These are phyloP conservation scores for Shinisaurus crocodilurus DNA, from an alignment of 2,113 vertebrate genomes.

Conservation along the genomic window DNA sequence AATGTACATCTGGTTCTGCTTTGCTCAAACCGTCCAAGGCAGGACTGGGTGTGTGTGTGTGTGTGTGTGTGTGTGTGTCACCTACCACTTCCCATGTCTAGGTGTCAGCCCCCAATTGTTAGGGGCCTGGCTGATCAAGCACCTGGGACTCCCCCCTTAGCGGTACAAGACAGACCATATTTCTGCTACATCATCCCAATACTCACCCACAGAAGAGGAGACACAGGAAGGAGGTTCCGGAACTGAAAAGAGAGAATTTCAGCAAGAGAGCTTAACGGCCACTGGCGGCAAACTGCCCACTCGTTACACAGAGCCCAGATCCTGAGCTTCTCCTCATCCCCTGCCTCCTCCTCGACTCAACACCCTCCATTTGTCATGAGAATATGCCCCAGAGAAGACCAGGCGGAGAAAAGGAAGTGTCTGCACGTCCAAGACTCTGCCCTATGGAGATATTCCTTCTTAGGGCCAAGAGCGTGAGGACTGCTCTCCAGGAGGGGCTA, in stretches of 20 bases:
- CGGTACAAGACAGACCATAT: neutral
- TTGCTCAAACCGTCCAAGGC: neutral
- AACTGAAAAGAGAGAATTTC: neutral
- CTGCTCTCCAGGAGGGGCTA: neutral
- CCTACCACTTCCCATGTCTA: neutral
- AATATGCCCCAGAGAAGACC: neutral
- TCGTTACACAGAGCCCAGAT: neutral
- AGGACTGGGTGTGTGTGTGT: neutral
- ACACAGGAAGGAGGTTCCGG: neutral
- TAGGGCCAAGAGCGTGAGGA: neutral
- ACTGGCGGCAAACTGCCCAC: neutral
- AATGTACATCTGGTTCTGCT: neutral
- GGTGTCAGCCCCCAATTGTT: neutral
- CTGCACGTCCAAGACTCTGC: neutral
- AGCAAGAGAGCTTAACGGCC: neutral
- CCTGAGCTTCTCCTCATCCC: no score
- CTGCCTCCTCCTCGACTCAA: neutral
- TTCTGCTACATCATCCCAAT: neutral
- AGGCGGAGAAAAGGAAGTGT: neutral
- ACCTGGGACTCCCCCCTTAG: neutral
- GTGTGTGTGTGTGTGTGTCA: no score
- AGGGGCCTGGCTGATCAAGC: neutral
- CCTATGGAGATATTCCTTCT: no score
- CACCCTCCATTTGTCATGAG: no score
- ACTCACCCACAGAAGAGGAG: slow-evolving; percentile 2